Evolutionary conservation across 2,797 vertebrate genomes (phyloP).

Genomic region (Oophaga sylvatica): DNA sequence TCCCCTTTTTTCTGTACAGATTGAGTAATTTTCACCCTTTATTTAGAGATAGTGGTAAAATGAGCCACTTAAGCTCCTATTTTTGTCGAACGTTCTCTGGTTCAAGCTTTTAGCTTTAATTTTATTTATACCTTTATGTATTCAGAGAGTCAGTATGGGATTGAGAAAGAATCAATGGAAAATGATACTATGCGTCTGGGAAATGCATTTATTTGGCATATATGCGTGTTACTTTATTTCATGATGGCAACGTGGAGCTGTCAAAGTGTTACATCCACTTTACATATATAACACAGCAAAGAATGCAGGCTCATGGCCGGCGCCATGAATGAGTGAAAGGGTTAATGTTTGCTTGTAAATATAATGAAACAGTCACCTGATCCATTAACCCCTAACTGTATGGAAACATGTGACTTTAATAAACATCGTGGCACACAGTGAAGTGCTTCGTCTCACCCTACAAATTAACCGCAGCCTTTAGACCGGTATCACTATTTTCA

Average conservation of each 20-base stretch:
- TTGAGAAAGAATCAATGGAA: neutral
- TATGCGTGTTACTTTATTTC: neutral
- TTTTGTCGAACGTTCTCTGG: too few relatives aligned
- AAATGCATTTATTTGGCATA: neutral
- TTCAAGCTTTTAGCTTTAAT: too few relatives aligned
- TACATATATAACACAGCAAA: neutral
- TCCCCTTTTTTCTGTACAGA: too few relatives aligned
- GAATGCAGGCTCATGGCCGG: neutral
- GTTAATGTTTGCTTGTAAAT: conserved; percentile 3
- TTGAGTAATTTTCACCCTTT: too few relatives aligned
- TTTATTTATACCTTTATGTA: neutral
- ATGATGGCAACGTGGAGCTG: neutral
- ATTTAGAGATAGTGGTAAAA: too few relatives aligned
- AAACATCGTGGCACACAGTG: neutral
- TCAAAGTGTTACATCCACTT: neutral
- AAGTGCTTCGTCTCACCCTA: neutral
- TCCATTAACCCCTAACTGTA: conserved; percentile 4
- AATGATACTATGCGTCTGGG: neutral
- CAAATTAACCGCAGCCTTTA: neutral
- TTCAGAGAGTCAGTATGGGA: neutral
- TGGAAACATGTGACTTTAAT: neutral
- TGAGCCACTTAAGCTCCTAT: too few relatives aligned
- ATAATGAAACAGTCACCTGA: conserved; percentile 1
- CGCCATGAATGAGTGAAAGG: neutral
- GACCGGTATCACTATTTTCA: conserved; percentile 6